These are phyloP conservation scores for Sebastes dallii DNA, from an alignment of 2,797 vertebrate species.

Conservation along the genomic window DNA sequence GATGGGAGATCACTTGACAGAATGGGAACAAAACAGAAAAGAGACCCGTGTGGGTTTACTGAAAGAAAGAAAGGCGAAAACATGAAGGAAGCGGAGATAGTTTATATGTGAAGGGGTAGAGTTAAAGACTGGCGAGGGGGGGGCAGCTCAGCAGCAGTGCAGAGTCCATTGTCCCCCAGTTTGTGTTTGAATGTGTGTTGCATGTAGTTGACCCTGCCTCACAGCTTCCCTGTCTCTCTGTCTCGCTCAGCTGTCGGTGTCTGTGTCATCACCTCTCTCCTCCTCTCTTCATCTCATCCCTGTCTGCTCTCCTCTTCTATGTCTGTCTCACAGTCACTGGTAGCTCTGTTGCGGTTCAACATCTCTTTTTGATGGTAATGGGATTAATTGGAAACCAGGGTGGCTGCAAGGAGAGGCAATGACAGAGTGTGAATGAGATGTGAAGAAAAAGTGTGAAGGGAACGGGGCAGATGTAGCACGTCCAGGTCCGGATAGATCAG, in stretches of 20 bases:
- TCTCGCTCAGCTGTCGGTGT: constrained; percentile 51
- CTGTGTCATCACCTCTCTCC: constrained; percentile 26
- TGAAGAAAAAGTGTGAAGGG: neutral
- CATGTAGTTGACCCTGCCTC: constrained; percentile 48
- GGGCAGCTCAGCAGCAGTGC: constrained; percentile 12
- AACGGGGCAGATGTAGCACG: neutral
- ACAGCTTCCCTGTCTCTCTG: constrained; percentile 37
- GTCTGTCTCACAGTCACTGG: neutral
- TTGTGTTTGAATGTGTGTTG: constrained; percentile 43
- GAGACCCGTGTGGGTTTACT: neutral
- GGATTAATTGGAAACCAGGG: constrained; percentile 62
- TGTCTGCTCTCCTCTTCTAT: constrained; percentile 3
- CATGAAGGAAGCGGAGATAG: neutral
- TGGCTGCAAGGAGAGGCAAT: constrained; percentile 18
- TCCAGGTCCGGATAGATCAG: neutral
- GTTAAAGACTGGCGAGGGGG: neutral
- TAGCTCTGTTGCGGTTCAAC: constrained; percentile 33
- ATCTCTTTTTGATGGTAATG: constrained; percentile 65
- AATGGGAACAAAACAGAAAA: constrained; percentile 50
- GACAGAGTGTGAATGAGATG: constrained; percentile 1
- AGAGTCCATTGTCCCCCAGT: constrained; percentile 64
- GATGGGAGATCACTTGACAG: constrained; percentile 49
- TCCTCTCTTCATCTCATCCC: neutral
- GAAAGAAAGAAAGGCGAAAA: neutral
- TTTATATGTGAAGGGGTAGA: neutral